Evolutionary conservation across 2,797 vertebrate genomes (phyloP), one percentile per base, ranked within the genome.

Genomic region (Scleropages formosus): DNA sequence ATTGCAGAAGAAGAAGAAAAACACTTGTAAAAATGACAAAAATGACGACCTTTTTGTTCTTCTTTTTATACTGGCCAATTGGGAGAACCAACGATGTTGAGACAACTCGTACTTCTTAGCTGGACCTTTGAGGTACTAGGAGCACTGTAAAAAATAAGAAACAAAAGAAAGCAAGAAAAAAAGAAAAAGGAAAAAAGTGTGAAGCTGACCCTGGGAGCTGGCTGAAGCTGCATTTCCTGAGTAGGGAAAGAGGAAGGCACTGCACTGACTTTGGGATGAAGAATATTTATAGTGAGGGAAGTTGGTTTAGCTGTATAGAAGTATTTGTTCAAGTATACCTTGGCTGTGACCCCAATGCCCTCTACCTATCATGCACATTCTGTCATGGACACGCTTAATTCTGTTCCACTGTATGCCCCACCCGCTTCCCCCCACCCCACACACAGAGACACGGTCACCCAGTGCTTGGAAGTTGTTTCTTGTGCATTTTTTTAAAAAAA

Each of bases 71-170:
- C 88, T 90, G 88, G 89, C 86, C 88, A 87, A 87, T 79, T 84
- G 81, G 83, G 81, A 61, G 75, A 78, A 80, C 81, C 78, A 80
- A 85, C 80, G 83, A 89, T 87, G 83, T 85, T 82, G 83, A 87
- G 88, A 88, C 85, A 89, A 89, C 88, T 88, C 87, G 92, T 94
- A 94, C 94, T 95, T 95, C 94, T 90, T 90, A 93, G 94, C 94
- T 93, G 94, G 91, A 93, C 91, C 88, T 90, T 87, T 89, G 91
- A 94, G 92, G 92, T 92, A 91, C 92, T 81, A 82, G 85, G 84
- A 87, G 74, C 80, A 86, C 83, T 83, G 78, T 46, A 85, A 88
- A 88, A 83, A 88, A 77, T 78, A 76, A 78, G 64, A 72, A 78
- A 67, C 46, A 75, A 46, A 80, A 27, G 77, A 84, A 56, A 26